These are phyloP conservation scores for Bombus soroeensis DNA, from an alignment of 1,140 invertebrate species.

Conservation along the genomic window DNA sequence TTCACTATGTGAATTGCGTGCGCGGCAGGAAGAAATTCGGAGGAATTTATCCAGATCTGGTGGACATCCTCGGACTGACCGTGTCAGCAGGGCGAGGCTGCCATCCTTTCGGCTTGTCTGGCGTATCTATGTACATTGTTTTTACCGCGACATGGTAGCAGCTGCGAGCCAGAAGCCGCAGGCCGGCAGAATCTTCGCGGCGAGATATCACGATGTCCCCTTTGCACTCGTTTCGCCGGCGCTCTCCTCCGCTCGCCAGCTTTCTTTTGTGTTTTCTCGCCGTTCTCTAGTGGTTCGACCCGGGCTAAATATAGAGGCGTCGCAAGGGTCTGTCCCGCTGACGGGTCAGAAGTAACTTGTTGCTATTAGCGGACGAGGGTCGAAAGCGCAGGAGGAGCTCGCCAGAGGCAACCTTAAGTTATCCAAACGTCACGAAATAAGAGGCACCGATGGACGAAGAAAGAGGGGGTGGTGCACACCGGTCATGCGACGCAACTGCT, in stretches of 20 bases:
- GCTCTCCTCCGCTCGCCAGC: slow-evolving; percentile 11
- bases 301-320: slow-evolving; percentile 69
- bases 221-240: slow-evolving; percentile 40
- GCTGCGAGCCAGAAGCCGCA: slow-evolving; percentile 61
- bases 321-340: slow-evolving; percentile 64
- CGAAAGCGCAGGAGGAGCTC: slow-evolving; percentile 54
- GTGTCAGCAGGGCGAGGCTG: slow-evolving; percentile 10
- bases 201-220: slow-evolving; percentile 57
- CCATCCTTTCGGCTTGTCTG: background rate
- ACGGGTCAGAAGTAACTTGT: slow-evolving; percentile 74
- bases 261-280: slow-evolving; percentile 70
- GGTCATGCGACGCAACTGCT: background rate
- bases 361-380: slow-evolving; percentile 73
- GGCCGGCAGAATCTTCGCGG: slow-evolving; percentile 36
- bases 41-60: background rate
- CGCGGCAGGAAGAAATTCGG: background rate
- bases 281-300: slow-evolving; percentile 65
- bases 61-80: background rate
- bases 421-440: slow-evolving; percentile 27
- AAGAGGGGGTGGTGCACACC: too few relatives aligned
- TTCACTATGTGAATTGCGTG: too few relatives aligned
- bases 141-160: slow-evolving; percentile 41
- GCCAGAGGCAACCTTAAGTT: slow-evolving; percentile 53
- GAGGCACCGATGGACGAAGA: background rate
- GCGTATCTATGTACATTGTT: slow-evolving; percentile 40